Base-by-base conservation (phyloP, 53 echinoderm and acorn worm species). In the Echinarachnius parma region DNA sequence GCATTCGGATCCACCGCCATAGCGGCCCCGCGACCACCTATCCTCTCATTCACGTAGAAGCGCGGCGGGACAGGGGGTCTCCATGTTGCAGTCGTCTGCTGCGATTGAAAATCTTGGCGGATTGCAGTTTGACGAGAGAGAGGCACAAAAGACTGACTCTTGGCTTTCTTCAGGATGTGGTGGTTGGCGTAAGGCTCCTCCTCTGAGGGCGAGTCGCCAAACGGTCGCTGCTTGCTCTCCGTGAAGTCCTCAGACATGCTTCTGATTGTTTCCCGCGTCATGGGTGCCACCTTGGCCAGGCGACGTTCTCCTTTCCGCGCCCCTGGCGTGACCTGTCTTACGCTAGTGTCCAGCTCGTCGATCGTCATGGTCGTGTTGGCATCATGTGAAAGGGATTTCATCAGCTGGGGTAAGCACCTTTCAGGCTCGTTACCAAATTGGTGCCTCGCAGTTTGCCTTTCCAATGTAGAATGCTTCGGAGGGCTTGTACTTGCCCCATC, bases 141-240 rank as follows among this genome's bases (percentile, higher is more conserved):
- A 0, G 74, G 56, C 9, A 44, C 74, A 39, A 72, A 72, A 8
- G 74, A 72, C 57, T 72, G 74, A 42, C 74, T 72, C 74, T 72
- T 72, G 10, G 25, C 74, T 39, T 72, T 72, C 57, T 72, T 72
- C 26, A 72, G 32, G 57, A 72, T 56, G 74, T 56, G 74, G 9
- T 72, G 55, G 54, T 72, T 72, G 35, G 74, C 74, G 26, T 72
- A 72, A 29, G 37, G 74, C 2, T 57, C 44, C 4, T 54, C 39
- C 4, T 10, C 52, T 3, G 74, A 9, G 49, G 26, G n/a, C 9
- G 47, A 14, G 4, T 29, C 37, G 26, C 28, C 29, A 1, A 50
- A 31, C n/a, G 21, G 48, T 25, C 14, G 24, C 20, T 21, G 5
- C 30, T 19, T 66, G 28, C 48, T 21, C 10, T 48, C 66, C 27